Conservation (phyloP, 2,113 vertebrate genomes). For the Antigone vipio region DNA sequence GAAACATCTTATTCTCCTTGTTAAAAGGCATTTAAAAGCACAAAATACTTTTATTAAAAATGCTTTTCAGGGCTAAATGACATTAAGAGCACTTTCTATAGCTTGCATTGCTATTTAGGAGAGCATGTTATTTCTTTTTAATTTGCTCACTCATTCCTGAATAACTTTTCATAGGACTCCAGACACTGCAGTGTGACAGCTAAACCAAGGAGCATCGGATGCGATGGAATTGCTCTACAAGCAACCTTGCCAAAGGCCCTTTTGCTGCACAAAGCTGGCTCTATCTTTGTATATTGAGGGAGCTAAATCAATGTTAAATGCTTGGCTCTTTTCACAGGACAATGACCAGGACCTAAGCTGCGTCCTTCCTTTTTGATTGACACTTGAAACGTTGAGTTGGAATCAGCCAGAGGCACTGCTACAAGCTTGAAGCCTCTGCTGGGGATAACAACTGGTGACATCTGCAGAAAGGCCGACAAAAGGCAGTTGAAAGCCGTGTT, state of each 20-base stretch:
- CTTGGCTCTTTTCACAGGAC: slow-evolving; percentile 97
- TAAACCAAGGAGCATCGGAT: slow-evolving; percentile 86
- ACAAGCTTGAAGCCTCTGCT: slow-evolving; percentile 93
- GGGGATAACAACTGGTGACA: slow-evolving; percentile 98
- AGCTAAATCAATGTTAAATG: slow-evolving; percentile 95
- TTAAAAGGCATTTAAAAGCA: slow-evolving; percentile 65
- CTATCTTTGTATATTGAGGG: slow-evolving; percentile 93
- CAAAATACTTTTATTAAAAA: slow-evolving; percentile 68
- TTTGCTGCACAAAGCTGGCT: slow-evolving; percentile 88
- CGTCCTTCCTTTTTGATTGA: slow-evolving; percentile 94
- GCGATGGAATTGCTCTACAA: slow-evolving; percentile 90
- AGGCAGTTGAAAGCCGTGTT: slow-evolving; percentile 96
- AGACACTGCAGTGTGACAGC: slow-evolving; percentile 88
- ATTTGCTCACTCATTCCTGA: slow-evolving; percentile 85
- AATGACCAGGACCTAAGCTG: slow-evolving; percentile 93
- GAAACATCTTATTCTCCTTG: slow-evolving; percentile 26
- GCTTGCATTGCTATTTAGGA: slow-evolving; percentile 78
- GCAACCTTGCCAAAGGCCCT: slow-evolving; percentile 97
- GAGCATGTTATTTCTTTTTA: slow-evolving; percentile 81
- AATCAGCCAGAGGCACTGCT: slow-evolving; percentile 97
- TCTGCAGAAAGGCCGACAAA: slow-evolving; percentile 96
- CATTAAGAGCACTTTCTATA: slow-evolving; percentile 70
- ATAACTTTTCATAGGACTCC: slow-evolving; percentile 84
- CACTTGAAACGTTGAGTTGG: slow-evolving; percentile 98
- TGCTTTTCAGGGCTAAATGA: slow-evolving; percentile 79